Base-by-base conservation (phyloP, 2,888 invertebrate genomes). In the Eilema caniola region DNA sequence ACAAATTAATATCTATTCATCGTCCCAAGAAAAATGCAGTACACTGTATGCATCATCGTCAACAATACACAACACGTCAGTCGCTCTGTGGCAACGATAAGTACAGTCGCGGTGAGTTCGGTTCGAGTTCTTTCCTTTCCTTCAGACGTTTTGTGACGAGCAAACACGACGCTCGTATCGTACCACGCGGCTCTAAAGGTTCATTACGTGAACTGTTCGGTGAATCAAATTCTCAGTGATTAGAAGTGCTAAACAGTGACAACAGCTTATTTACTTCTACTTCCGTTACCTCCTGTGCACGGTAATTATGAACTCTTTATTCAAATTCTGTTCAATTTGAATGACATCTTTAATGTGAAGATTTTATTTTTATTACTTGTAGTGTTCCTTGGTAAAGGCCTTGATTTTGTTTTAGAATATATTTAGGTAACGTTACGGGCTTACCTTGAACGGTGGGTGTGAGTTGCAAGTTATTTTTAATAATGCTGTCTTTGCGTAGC, bases 391-490 rank as follows among this genome's bases (percentile, higher is more conserved):
- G 74, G 73, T 76, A 72, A 77, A 86, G 88, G 88, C 94, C 94
- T 94, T 94, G 94, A 90, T 92, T 88, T 89, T 83, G 86, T 90
- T 91, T 91, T 88, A 90, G 91, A 90, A 89, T 88, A 88, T 88
- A 93, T 93, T 90, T 93, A 86, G 90, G 91, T 85, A 89, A 86
- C 89, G 90, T 89, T 89, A 85, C 90, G 93, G 92, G 90, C 90
- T 94, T 92, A 88, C 95, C 95, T 95, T 95, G 95, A 90, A 86
- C 88, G 80, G 83, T 82, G 84, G 90, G 92, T 93, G 89, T 28
- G n/a, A n/a, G n/a, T 88, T 88, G 89, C 75, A 76, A 85, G 92
- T 90, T 95, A 95, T 95, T 95, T 94, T 92, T 90, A 86, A 88
- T 85, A 89, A 86, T 88, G 86, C 79, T 81, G 85, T 86, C 85